Evolutionary conservation across 64 coral and sea anemone genomes (phyloP), one percentile per base, ranked within the genome.

Genomic region (Pocillopora damicornis): DNA sequence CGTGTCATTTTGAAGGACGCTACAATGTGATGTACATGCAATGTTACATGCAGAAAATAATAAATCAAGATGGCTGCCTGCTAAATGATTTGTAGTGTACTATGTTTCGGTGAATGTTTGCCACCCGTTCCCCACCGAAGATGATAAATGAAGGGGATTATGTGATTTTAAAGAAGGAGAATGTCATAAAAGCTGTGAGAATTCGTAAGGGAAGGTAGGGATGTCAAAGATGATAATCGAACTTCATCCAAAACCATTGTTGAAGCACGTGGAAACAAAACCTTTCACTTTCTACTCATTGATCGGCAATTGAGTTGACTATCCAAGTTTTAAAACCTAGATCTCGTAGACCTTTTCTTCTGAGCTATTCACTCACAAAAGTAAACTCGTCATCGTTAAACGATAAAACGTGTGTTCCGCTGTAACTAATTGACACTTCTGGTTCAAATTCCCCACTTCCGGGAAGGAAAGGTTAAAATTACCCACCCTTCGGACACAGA

Each of bases 121-220:
- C 5, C 37, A 25, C 7, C 63, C 7, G 1, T 58, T 72, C 4
- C 30, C 16, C 5, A 2, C 11, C 64, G 38, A 72, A 56, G 65
- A 85, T 85, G 77, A 93, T 96, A 25, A 90, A 56, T 65, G 91
- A 96, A 15, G 94, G 88, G 15, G 85, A 96, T 35, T 89, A 90
- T 81, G 94, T 96, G 20, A 90, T 96, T 59, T 76, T 96, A 51
- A 96, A 81, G 66, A 93, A 87, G 25, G 91, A 93, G 12, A 96
- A 96, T 74, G 74, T 78, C 42, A 61, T 93, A 26, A 96, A 90
- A 90, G 84, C 76, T 22, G 94, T 93, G 16, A 77, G 88, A 90
- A 83, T 96, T 45, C 67, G 77, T 0, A 90, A 87, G 15, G 88
- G 83, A 26, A 93, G 75, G 94, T 96, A 88, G 77, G 88, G 8